Evolutionary conservation across 2,797 vertebrate species (phyloP).

Genomic region (Gobionotothen gibberifrons): DNA sequence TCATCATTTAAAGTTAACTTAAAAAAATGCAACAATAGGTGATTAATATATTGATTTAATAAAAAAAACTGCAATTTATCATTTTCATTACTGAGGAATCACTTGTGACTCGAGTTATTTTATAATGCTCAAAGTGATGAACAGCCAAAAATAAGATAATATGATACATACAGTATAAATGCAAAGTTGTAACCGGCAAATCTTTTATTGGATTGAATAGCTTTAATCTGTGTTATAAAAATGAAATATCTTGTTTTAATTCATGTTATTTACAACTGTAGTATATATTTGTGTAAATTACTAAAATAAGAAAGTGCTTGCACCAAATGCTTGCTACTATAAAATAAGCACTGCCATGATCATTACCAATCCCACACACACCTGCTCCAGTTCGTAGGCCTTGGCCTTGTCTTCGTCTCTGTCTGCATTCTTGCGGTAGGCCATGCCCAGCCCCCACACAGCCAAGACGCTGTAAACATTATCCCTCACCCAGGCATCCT

Average conservation of each 20-base stretch:
- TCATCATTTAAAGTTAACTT: no score
- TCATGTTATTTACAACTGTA: neutral
- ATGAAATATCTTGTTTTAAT: neutral
- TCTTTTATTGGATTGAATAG: neutral
- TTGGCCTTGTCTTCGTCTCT: conserved; percentile 98
- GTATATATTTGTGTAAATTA: neutral
- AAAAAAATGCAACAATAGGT: neutral
- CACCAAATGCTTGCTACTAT: neutral
- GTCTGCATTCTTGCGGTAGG: conserved; percentile 98
- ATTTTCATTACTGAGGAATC: neutral
- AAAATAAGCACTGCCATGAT: conserved; percentile 21
- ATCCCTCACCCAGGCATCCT: conserved; percentile 97
- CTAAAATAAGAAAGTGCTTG: neutral
- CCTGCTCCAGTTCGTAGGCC: conserved; percentile 98
- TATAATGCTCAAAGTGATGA: neutral
- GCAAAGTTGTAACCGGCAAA: neutral
- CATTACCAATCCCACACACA: conserved; percentile 67
- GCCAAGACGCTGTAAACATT: conserved; percentile 97
- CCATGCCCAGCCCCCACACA: conserved; percentile 98
- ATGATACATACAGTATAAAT: neutral
- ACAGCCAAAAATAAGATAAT: neutral
- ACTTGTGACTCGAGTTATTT: neutral
- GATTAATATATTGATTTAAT: neutral
- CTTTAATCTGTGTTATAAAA: neutral
- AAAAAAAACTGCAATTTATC: neutral